Base-by-base conservation (phyloP, 53 echinoderm and acorn worm species). In the Hippasteria phrygiana region DNA sequence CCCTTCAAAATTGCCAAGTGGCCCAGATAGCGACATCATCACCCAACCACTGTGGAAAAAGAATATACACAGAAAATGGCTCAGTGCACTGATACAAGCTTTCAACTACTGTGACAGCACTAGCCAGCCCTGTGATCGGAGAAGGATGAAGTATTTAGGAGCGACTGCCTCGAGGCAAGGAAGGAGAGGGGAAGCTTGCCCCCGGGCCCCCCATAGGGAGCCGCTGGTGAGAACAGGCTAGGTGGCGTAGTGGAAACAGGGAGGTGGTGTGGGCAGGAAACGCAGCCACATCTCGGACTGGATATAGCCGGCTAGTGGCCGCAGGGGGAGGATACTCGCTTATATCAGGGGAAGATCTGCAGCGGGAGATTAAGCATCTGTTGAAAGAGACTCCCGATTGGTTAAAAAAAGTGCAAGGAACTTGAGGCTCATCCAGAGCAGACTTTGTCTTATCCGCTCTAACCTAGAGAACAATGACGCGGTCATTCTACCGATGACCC, bases 261-360 rank as follows among this genome's bases (percentile, higher is more conserved):
- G 85, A 85, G 85, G 85, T 85, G 85, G 85, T 71, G 71, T 85
- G 33, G 85, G 66, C 85, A 85, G 85, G 85, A 85, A 85, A 71
- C 36, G 51, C 50, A 50, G 85, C 71, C 71, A 85, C 85, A 67
- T 85, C 85, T 50, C 26, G 36, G 37, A 36, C 71, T 50, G 85
- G 17, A 71, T 66, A 50, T 70, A 70, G 71, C 70, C 70, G 11
- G 51, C 37, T 35, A n/a, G 1, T 85, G 51, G 71, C 70, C 70
- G 71, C 48, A 37, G 85, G 85, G 85, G 33, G 48, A 85, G 85
- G 85, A 85, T 85, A 85, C 71, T 85, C 69, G 71, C 64, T 85
- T 85, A 34, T 85, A 71, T 85, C 70, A 71, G 54, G 85, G 85
- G 71, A 85, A 70, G 85, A 85, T 71, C 85, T 85, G 85, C 70